These are phyloP conservation scores for Drosophila dives DNA, from an alignment of 2,888 invertebrate species.

Conservation along the genomic window DNA sequence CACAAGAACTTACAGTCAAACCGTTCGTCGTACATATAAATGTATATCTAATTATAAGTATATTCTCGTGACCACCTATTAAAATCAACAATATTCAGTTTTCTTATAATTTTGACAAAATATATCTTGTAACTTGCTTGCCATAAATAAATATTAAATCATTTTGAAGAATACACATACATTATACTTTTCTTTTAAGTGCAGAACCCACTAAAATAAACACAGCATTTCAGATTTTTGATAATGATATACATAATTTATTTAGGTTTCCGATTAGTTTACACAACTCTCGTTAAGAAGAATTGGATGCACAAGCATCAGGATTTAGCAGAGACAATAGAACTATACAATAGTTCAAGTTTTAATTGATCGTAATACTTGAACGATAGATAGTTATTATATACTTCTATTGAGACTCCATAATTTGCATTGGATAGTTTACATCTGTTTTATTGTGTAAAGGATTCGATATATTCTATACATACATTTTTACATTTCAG, in stretches of 20 bases:
- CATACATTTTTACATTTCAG: conserved; percentile 15
- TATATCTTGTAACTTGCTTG: conserved; percentile 12
- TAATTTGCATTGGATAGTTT: conserved; percentile 21
- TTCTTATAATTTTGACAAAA: conserved; percentile 15
- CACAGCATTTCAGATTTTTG: conserved; percentile 11
- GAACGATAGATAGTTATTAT: neutral
- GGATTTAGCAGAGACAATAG: conserved; percentile 20
- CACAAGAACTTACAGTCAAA: conserved; percentile 16
- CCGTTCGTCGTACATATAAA: conserved; percentile 56
- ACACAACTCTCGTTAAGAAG: conserved; percentile 49
- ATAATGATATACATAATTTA: conserved; percentile 66
- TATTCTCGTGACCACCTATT: conserved; percentile 61
- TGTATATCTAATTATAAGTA: conserved; percentile 16
- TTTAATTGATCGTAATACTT: neutral
- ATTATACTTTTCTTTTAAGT: neutral
- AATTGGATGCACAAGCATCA: conserved; percentile 45
- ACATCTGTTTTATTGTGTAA: conserved; percentile 35
- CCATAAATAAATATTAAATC: conserved; percentile 30
- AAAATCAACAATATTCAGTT: conserved; percentile 13
- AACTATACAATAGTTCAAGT: conserved; percentile 2
- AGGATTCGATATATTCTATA: conserved; percentile 25
- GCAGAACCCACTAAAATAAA: neutral
- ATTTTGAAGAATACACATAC: neutral
- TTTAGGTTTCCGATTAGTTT: conserved; percentile 48
- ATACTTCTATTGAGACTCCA: conserved; percentile 6